Evolutionary conservation across 2,888 invertebrate genomes (phyloP).

Genomic region (Drymonia ruficornis): DNA sequence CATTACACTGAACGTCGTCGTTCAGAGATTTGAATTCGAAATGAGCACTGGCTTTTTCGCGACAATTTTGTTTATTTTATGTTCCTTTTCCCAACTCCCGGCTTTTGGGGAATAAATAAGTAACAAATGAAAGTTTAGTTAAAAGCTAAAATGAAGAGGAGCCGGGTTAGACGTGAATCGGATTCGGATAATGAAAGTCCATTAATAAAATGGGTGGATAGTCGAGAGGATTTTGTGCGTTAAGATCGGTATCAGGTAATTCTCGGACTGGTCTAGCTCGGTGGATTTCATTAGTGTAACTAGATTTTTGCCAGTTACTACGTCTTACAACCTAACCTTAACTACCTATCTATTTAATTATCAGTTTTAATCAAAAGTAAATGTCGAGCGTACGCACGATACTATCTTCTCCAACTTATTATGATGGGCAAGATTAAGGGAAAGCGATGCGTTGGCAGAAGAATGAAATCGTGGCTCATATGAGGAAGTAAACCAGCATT

Average conservation of each 20-base stretch:
- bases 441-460: no score
- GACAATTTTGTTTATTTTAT: slow-evolving; percentile 31
- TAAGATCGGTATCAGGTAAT: background rate
- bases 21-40: slow-evolving; percentile 37
- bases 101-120: slow-evolving; percentile 26
- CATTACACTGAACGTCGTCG: slow-evolving; percentile 32
- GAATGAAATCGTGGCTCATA: no score
- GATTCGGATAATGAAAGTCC: slow-evolving; percentile 11
- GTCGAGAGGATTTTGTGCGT: slow-evolving; percentile 8
- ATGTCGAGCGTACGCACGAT: no score
- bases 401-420: no score
- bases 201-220: slow-evolving; percentile 20
- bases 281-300: background rate
- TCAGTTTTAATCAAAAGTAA: no score
- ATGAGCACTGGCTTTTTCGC: slow-evolving; percentile 26
- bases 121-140: slow-evolving; percentile 23
- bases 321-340: no score
- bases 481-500: no score
- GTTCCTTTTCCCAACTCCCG: slow-evolving; percentile 15
- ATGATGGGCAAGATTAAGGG: no score
- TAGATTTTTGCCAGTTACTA: background rate
- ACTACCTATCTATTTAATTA: no score
- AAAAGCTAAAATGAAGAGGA: slow-evolving; percentile 21
- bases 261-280: background rate
- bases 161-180: slow-evolving; percentile 17